A percentile compares a stretch with the other conserved stretches of the same genome.
Evolutionary conservation across 2,797 vertebrate genomes (phyloP).

Genomic region (Catharus ustulatus): DNA sequence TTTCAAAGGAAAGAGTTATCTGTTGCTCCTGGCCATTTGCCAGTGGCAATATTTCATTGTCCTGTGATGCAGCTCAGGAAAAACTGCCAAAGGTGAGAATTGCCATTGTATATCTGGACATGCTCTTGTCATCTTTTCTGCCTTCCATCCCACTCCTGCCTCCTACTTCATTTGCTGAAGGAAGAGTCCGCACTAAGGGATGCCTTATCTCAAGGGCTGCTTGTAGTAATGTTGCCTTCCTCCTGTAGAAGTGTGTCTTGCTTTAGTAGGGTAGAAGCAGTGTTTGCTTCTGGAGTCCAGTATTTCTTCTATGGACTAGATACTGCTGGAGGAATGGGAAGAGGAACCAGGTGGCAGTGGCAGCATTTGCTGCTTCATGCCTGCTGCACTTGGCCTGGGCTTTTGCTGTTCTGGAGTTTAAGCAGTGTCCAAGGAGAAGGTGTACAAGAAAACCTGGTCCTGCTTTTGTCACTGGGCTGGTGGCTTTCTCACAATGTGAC

Average conservation of each 20-base stretch:
- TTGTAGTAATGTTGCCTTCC: background rate
- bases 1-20: background rate
- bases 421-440: background rate
- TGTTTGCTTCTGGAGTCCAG: background rate
- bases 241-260: background rate
- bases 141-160: background rate
- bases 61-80: background rate
- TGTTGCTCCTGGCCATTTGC: background rate
- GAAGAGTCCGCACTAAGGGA: background rate
- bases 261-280: background rate
- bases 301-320: background rate
- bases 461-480: background rate
- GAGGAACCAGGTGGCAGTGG: background rate
- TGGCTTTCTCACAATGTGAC: background rate
- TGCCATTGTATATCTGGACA: background rate
- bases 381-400: background rate
- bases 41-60: background rate
- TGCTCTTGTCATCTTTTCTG: background rate
- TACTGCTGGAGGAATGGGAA: background rate
- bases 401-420: background rate
- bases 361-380: fast-evolving
- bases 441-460: background rate
- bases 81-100: background rate
- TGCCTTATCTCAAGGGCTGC: background rate
- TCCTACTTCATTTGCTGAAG: background rate